Base-by-base conservation (phyloP, 2,888 invertebrate species). In the Choreutis nemorana region DNA sequence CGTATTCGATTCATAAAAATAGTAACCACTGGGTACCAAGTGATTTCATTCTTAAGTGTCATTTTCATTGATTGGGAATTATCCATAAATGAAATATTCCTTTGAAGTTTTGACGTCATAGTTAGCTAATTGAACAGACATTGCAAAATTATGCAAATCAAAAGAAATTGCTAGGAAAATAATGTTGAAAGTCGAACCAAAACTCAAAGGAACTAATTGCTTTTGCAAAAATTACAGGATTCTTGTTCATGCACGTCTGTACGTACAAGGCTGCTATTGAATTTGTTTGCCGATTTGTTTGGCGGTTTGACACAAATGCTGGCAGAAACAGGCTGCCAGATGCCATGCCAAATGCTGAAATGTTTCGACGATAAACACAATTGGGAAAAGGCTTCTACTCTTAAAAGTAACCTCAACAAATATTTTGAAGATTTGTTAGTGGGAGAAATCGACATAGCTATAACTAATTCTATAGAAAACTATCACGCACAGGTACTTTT, bases 321-420 rank as follows among this genome's bases (percentile, higher is more conserved):
- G 23, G 46, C 48, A 1, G 50, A 34, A 1, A 36, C 50, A 1
- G 56, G 56, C 1, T 26, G 42, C 0, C 35, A 51, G 23, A 75
- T 78, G 75, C 70, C 78, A 0, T 78, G 78, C 36, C 60, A 68
- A 30, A 38, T 75, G 28, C 45, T 78, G 2, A 73, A 73, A 40
- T 78, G 78, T 26, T 52, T 78, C 4, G 73, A 77, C 21, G 77
- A 77, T 31, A 54, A 49, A 22, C 73, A 77, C 33, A 71, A 62
- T 32, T 78, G 77, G 78, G 73, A 75, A 22, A 50, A 55, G 11
- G 31, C 58, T 2, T 60, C 55, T 27, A 32, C 48, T 2, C 45
- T 60, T n/a, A 77, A 71, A 37, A 54, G 50, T 0, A 65, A 61
- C 37, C 45, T 78, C 16, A 48, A 51, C 8, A 55, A 46, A 34